Base-by-base conservation (phyloP, 2,113 vertebrate genomes). In the Heliornis fulica region DNA sequence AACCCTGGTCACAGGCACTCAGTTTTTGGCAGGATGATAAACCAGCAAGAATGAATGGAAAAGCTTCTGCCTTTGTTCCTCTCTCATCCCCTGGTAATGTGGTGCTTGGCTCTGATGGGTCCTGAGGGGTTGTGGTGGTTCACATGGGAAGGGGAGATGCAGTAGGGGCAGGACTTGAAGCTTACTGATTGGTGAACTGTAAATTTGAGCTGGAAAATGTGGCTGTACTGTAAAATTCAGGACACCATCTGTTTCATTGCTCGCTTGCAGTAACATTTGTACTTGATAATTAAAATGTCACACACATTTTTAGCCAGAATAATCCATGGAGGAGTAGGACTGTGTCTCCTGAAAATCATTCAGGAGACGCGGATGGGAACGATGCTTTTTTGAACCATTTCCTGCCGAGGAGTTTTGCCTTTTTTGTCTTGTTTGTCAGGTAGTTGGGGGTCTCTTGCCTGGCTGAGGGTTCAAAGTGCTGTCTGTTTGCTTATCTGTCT, bases 281-380 rank as follows among this genome's bases (percentile, higher is more conserved):
- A 97, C 92, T 97, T 85, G 94, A 95, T 97, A 97, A 98, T 98
- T 97, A 97, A 97, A 97, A 97, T 97, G 95, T 98, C 97, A 97
- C 93, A 86, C 94, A 66, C 83, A 90, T 97, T 96, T 95, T 95
- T 96, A 97, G 94, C 92, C 95, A 91, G 94, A 94, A 96, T 97
- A 96, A 97, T 97, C 94, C 96, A 60, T 78, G 45, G 50, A 91
- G 15, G 31, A 87, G 68, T 78, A 89, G 71, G 83, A 77, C 86
- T 72, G 31, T 83, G 69, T 94, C 95, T 83, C 94, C 84, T 93
- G 90, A 86, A 95, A 78, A 86, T 61, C 74, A 66, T 94, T 93
- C 26, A 82, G 51, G 92, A 94, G 87, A 76, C 92, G 69, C 48
- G 45, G 56, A 64, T 56, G 88, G 54, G 43, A 76, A 19, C 0